Conservation (phyloP, 2,888 invertebrate genomes). For the Corbicula japonica region DNA sequence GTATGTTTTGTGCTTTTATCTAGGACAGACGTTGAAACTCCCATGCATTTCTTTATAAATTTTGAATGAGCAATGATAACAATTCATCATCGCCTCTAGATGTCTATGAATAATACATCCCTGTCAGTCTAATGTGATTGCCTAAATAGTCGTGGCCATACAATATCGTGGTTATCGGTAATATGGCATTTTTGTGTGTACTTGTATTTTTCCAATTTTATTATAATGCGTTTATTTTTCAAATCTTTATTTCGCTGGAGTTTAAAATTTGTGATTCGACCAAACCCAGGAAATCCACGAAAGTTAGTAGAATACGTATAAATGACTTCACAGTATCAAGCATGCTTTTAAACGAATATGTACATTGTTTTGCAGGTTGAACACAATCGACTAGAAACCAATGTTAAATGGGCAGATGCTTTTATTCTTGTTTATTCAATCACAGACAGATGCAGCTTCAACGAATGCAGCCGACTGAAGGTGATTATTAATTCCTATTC, state of each 20-base stretch:
- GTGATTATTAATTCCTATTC: slow-evolving; percentile 84
- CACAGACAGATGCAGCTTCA: slow-evolving; percentile 94
- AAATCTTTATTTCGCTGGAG: background rate
- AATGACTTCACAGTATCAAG: no score
- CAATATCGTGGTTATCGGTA: no score
- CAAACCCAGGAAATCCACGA: no score
- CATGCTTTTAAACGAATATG: background rate
- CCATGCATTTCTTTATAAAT: background rate
- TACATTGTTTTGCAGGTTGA: slow-evolving; percentile 71
- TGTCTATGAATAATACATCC: no score
- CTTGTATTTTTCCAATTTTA: background rate
- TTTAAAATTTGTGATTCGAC: no score
- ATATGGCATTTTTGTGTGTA: background rate
- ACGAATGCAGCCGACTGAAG: slow-evolving; percentile 80
- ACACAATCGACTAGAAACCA: slow-evolving; percentile 89
- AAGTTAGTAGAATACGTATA: no score
- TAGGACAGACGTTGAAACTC: background rate
- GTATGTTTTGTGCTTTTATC: no score
- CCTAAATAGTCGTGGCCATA: no score
- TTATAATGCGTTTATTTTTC: background rate
- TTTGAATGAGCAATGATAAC: background rate
- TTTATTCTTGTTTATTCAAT: slow-evolving; percentile 95
- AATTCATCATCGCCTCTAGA: no score
- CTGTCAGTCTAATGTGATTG: no score
- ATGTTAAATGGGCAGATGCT: slow-evolving; percentile 95